Percentiles rank a stretch among this genome's conserved stretches.
Conservation (phyloP, 2,797 vertebrate species). For the Anguilla obscura region DNA sequence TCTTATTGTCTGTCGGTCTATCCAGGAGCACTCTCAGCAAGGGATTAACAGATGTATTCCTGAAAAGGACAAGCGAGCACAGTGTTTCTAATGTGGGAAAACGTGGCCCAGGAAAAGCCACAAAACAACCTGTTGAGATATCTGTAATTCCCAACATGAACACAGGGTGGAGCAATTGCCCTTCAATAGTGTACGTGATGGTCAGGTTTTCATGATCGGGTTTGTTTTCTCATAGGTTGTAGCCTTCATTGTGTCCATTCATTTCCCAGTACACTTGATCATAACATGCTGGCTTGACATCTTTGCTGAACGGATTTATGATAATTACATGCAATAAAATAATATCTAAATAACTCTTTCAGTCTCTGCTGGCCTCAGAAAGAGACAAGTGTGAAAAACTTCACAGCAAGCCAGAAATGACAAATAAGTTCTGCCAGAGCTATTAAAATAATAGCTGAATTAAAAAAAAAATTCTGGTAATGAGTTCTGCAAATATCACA, state of each 20-base stretch:
- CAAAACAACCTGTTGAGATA: slow-evolving; percentile 20
- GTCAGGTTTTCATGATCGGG: not conserved
- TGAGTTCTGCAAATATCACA: not conserved
- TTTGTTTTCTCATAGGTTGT: not conserved
- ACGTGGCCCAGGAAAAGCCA: not conserved
- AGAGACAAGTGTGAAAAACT: slow-evolving; percentile 3
- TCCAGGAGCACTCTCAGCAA: not conserved
- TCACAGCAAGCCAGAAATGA: slow-evolving; percentile 16
- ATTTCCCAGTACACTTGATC: slow-evolving; percentile 7
- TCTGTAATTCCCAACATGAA: slow-evolving; percentile 28
- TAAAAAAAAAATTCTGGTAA: not conserved
- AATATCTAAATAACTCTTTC: not conserved
- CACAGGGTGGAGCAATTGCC: slow-evolving; percentile 36
- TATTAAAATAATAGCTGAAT: not conserved
- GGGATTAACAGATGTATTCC: not conserved
- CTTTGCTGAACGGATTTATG: slow-evolving; percentile 11
- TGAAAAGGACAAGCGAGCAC: not conserved
- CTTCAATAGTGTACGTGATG: slow-evolving; percentile 19
- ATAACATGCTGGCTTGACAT: not conserved
- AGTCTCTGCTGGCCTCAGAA: not conserved
- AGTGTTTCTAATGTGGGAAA: slow-evolving; percentile 1
- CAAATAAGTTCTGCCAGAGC: not conserved
- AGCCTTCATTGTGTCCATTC: slow-evolving; percentile 4
- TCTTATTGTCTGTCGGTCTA: not conserved
- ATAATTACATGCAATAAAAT: slow-evolving; percentile 19